Evolutionary conservation across 1,140 invertebrate species (phyloP), one percentile per base, ranked within the genome.

Genomic region (Leptinotarsa texana): DNA sequence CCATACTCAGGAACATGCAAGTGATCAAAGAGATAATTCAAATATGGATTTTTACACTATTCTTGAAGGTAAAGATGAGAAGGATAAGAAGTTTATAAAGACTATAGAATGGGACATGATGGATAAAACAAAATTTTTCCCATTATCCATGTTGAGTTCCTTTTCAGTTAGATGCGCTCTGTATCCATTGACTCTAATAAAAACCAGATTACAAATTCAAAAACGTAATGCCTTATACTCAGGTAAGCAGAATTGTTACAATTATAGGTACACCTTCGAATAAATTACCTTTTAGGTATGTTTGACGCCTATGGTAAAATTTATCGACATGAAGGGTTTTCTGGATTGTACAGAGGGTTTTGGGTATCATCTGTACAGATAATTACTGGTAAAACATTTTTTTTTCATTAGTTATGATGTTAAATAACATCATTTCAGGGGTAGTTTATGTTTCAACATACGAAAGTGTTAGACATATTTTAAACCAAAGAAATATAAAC

Each of bases 51-150:
- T 73, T 65, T 65, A 65, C 15, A 27, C 62, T 33, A 27, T 63
- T 21, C n/a, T 65, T 42, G 61, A 63, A 13, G 21, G 48, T 17
- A 22, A 47, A 48, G 48, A 33, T 18, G 63, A 73, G 17, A 48
- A 63, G 15, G 63, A 73, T 65, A 13, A 61, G 17, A 74, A 61
- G 63, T 76, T 92, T 66, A 94, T 96, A 76, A 91, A 91, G 51
- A 96, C 92, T n/a, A 98, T 99, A 78, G 96, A 99, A 87, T 98
- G 97, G 95, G 90, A 98, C 75, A 99, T 99, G 96, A 96, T 99
- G 95, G 95, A 99, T 85, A 98, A 98, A 82, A 91, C 89, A 84
- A 97, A 92, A 89, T 97, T 93, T 88, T 97, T 92, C 83, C 96
- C 97, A 3, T 86, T 99, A 57, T 98, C 96, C 67, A 94, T 98